A percentile compares a stretch with the other conserved stretches of the same genome.
Evolutionary conservation across 2,888 invertebrate species (phyloP).

Genomic region (Elmis aenea): DNA sequence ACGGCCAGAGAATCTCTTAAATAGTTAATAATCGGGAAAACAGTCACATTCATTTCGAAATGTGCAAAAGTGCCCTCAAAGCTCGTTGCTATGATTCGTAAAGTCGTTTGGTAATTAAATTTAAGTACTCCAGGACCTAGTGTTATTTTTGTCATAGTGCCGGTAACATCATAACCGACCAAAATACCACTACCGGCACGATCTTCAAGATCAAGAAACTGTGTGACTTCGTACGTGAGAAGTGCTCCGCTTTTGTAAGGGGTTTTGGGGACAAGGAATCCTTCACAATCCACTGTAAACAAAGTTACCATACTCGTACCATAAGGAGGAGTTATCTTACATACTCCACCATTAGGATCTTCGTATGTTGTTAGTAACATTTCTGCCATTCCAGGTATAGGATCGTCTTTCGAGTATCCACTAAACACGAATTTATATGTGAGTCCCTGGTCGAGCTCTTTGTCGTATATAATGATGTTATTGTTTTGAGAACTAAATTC

Average conservation of each 20-base stretch:
- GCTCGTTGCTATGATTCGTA: not conserved
- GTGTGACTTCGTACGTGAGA: slow-evolving; percentile 1
- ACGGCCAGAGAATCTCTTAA: not conserved
- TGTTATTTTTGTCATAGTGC: not conserved
- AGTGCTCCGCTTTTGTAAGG: not conserved
- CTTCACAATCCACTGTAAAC: slow-evolving; percentile 2
- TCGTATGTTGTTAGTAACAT: not conserved
- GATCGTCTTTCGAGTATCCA: too few relatives aligned
- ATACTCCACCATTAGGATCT: not conserved
- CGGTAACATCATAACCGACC: not conserved
- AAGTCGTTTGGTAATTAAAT: not conserved
- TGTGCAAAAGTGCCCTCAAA: not conserved
- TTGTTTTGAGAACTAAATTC: not conserved
- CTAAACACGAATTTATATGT: slow-evolving; percentile 2
- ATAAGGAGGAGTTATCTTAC: not conserved
- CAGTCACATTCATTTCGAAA: not conserved
- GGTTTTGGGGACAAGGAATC: not conserved
- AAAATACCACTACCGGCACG: not conserved
- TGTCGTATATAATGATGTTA: not conserved
- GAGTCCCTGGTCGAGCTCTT: not conserved
- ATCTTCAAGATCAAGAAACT: not conserved
- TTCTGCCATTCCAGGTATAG: not conserved
- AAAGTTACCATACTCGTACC: slow-evolving; percentile 3
- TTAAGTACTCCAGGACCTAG: slow-evolving; percentile 1
- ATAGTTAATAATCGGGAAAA: slow-evolving; percentile 2